Base-by-base conservation (phyloP, 2,113 vertebrate species). In the Indicator indicator region DNA sequence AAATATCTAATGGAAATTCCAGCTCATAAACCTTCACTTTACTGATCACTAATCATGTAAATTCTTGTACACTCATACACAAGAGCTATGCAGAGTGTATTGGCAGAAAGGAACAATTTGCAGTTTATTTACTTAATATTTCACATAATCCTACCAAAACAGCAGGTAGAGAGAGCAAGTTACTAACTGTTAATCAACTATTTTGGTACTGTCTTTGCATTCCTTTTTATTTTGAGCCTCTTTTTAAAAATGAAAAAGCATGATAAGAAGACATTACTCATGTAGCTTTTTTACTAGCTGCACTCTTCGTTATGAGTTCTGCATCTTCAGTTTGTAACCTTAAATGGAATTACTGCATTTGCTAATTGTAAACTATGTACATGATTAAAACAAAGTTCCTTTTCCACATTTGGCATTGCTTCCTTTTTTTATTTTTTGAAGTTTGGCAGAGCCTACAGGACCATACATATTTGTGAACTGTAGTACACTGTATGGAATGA, bases 331-430 rank as follows among this genome's bases (percentile, higher is more conserved):
- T 95, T 86, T 93, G 18, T 82, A 88, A 50, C 95, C 94, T 91
- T 94, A 96, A 95, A 95, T 95, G 96, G 93, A 90, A 84, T 93
- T 81, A 84, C 48, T 81, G 48, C 0, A 0, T 86, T 93, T 91
- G 32, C 58, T 96, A 81, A 76, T 94, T 93, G 86, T 90, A 96
- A 94, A 88, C 88, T 55, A 73, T 88, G 12, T 32, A 48, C 36
- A 15, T 59, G 50, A 58, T 86, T 86, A 86, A 91, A 75, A 69
- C 44, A 52, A 82, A 93, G 24, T 40, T 90, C 50, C n/a, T 93
- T 88, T 91, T 65, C 55, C 4, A 2, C 36, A 62, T 91, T 88
- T 88, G 63, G 40, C 70, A 55, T 59, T 55, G 12, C 33, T 74
- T 88, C 71, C 28, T 91, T 65, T 69, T 69, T 82, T 73, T 56